phyloP scores from a whole-genome alignment of 2,888 invertebrate genomes.

The Galeopsomyia nigrocyanea region DNA sequence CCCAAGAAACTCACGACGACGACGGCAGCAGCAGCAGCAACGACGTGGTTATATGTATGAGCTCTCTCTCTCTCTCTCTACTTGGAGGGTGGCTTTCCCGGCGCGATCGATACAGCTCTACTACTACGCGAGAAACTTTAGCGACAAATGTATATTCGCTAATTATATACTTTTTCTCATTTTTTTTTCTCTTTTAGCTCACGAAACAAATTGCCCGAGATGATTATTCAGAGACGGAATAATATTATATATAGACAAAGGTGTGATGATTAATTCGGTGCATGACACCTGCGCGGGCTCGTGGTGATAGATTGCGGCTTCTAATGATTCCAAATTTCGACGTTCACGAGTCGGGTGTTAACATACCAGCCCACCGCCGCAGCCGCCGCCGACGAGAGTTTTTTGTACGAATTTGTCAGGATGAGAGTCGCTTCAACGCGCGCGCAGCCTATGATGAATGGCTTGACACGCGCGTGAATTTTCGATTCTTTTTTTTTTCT shows the following conservation, averaged over 20 bases:
- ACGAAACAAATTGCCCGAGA: too few relatives aligned
- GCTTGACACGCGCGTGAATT: constrained; percentile 30
- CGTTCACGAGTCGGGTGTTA: constrained; percentile 49
- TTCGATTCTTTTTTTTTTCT: constrained; percentile 21
- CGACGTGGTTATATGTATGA: too few relatives aligned
- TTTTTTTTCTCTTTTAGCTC: too few relatives aligned
- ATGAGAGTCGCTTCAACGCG: constrained; percentile 43
- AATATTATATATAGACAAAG: too few relatives aligned
- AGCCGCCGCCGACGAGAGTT: constrained; percentile 53
- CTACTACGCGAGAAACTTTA: constrained; percentile 13
- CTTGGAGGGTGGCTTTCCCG: constrained; percentile 7
- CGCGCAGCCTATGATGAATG: constrained; percentile 56
- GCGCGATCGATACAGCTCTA: constrained; percentile 1
- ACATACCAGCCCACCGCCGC: constrained; percentile 22
- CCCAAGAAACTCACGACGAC: background rate
- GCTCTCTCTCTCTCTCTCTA: too few relatives aligned
- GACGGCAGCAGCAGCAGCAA: background rate
- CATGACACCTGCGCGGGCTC: constrained; percentile 40
- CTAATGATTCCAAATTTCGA: constrained; percentile 65
- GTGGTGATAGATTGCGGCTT: constrained; percentile 64
- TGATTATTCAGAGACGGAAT: too few relatives aligned
- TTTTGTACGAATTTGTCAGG: constrained; percentile 61
- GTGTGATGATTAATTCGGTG: constrained; percentile 13
- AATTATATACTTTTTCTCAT: too few relatives aligned
- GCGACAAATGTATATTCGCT: background rate